A percentile compares a stretch with the other conserved stretches of the same genome.
These are phyloP conservation scores for Sphaeridia pumilis DNA, from an alignment of 2,888 invertebrate genomes.

Conservation along the genomic window DNA sequence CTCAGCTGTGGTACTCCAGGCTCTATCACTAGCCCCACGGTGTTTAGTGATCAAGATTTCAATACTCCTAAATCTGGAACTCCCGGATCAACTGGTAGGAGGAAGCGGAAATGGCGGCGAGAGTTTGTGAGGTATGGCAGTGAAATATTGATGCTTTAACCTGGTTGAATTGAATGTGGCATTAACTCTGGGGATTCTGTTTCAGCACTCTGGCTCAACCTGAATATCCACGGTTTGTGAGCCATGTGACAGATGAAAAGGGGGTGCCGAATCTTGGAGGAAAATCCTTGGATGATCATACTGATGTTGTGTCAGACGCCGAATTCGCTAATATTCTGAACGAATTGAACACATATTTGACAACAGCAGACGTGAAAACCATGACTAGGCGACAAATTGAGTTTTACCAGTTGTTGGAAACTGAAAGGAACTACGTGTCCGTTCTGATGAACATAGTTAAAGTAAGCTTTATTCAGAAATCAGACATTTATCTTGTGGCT, in stretches of 20 bases:
- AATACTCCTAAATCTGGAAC: constrained; percentile 21
- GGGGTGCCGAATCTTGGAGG: constrained; percentile 27
- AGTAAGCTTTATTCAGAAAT: too few species aligned
- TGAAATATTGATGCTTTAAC: not conserved
- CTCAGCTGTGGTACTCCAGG: constrained; percentile 10
- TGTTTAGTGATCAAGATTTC: constrained; percentile 4
- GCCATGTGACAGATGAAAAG: constrained; percentile 48
- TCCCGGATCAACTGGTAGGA: constrained; percentile 23
- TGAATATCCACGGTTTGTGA: constrained; percentile 38
- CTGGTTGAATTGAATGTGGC: too few species aligned
- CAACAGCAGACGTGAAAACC: constrained; percentile 47
- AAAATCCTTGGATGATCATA: constrained; percentile 27
- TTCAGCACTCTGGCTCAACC: constrained; percentile 20
- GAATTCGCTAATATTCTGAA: constrained; percentile 30
- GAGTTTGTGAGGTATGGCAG: constrained; percentile 22
- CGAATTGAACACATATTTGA: constrained; percentile 20
- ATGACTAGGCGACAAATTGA: constrained; percentile 68
- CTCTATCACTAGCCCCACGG: constrained; percentile 5
- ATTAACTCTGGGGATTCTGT: too few species aligned
- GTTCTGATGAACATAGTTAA: constrained; percentile 86
- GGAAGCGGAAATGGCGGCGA: constrained; percentile 31
- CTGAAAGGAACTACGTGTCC: constrained; percentile 94
- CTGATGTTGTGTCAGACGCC: constrained; percentile 28
- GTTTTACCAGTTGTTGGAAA: constrained; percentile 84
- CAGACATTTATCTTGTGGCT: too few species aligned